Evolutionary conservation across 2,888 invertebrate species (phyloP).

Genomic region (Philaethria dido): DNA sequence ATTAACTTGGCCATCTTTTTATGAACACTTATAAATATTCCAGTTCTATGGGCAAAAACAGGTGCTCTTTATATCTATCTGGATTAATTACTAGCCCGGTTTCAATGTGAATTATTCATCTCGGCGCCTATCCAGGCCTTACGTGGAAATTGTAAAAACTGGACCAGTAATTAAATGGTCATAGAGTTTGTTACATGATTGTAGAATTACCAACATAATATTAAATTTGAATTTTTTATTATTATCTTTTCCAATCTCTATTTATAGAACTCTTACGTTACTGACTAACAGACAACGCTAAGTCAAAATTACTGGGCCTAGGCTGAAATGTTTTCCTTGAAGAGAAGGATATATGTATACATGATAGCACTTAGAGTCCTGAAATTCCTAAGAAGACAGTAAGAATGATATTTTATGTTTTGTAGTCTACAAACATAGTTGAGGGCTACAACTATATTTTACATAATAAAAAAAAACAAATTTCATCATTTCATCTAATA

Average conservation of each 20-base stretch:
- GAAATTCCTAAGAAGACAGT: too few species aligned
- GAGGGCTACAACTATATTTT: too few species aligned
- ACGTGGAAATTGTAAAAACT: constrained; percentile 48
- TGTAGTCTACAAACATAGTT: too few species aligned
- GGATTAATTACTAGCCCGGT: constrained; percentile 17
- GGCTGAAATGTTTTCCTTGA: too few species aligned
- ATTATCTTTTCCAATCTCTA: background rate
- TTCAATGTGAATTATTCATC: constrained; percentile 8
- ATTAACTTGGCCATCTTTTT: constrained; percentile 10
- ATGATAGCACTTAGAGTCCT: too few species aligned
- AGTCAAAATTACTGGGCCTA: too few species aligned
- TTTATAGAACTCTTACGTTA: too few species aligned
- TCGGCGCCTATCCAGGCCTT: constrained; percentile 24
- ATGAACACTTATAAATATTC: constrained; percentile 3
- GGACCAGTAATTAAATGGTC: constrained; percentile 54
- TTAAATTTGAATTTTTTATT: background rate
- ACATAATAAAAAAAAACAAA: background rate
- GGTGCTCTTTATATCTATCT: constrained; percentile 15
- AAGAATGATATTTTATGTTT: too few species aligned
- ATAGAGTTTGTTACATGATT: constrained; percentile 58
- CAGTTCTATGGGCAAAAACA: background rate
- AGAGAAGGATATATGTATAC: too few species aligned
- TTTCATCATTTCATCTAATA: background rate
- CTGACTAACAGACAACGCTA: too few species aligned
- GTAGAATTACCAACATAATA: background rate